A percentile compares a stretch with the other conserved stretches of the same genome.
Conservation (phyloP, 64 coral and sea anemone genomes). For the Trachythela sp. region DNA sequence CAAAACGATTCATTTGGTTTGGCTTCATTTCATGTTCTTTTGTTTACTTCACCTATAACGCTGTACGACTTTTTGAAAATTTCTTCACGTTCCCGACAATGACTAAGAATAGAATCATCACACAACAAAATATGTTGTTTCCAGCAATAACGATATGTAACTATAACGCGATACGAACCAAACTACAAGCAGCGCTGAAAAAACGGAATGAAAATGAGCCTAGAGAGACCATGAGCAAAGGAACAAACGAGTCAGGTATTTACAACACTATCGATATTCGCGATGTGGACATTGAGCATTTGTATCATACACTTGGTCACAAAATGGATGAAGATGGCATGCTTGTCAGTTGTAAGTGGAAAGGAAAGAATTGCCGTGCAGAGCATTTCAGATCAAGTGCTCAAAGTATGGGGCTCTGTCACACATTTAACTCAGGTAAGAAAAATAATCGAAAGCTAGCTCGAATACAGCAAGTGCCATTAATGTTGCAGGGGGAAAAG, state of each 20-base stretch:
- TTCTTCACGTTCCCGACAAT: conserved; percentile 7
- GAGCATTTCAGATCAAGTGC: conserved; percentile 9
- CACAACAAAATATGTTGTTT: background rate
- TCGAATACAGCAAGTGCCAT: background rate
- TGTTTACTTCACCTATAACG: conserved; percentile 1
- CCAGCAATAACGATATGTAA: conserved; percentile 45
- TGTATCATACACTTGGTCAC: background rate
- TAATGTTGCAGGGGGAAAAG: too few relatives aligned
- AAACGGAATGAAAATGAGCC: too few relatives aligned
- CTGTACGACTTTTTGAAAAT: conserved; percentile 17
- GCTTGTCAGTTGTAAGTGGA: conserved; percentile 5
- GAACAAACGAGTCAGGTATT: too few relatives aligned
- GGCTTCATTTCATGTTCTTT: background rate
- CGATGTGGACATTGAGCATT: too few relatives aligned
- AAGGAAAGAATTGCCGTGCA: background rate
- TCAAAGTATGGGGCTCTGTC: conserved; percentile 16
- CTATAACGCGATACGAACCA: background rate
- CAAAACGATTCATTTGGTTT: background rate
- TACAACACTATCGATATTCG: too few relatives aligned
- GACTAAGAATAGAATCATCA: conserved; percentile 9
- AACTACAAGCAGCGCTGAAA: background rate
- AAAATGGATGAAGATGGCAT: background rate
- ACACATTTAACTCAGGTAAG: conserved; percentile 37
- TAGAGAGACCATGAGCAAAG: too few relatives aligned
- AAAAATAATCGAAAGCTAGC: background rate